Evolutionary conservation across 2,797 vertebrate species (phyloP).

Genomic region (Phrynocephalus vlangalii): DNA sequence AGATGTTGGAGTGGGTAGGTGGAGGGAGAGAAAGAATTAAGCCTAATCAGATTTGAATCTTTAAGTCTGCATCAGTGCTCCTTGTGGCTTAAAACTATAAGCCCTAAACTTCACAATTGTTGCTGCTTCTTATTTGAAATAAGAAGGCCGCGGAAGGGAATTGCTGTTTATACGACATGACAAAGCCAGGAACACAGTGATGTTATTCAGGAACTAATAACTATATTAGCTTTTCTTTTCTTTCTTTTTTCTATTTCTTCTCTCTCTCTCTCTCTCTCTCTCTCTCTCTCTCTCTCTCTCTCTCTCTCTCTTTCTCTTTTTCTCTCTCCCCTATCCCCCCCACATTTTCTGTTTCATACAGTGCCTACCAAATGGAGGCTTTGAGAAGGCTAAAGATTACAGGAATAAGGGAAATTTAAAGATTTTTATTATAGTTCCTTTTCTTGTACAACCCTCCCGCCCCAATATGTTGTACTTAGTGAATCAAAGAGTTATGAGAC

Average conservation of each 20-base stretch:
- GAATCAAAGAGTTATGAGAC: not conserved
- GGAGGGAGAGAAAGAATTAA: conserved; percentile 51
- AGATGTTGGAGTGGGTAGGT: conserved; percentile 46
- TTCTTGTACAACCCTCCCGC: not conserved
- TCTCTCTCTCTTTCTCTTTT: not conserved
- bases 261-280: conserved; percentile 15
- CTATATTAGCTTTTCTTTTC: not conserved
- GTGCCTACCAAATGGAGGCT: not conserved
- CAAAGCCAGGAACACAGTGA: conserved; percentile 46
- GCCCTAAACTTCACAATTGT: conserved; percentile 62
- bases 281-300: conserved; percentile 22
- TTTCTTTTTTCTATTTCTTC: not conserved
- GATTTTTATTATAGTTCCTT: not conserved
- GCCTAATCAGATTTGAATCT: conserved; percentile 67
- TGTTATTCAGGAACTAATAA: conserved; percentile 26
- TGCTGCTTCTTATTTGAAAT: conserved; percentile 53
- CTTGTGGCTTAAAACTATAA: conserved; percentile 63
- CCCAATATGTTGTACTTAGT: not conserved
- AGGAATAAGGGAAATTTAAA: not conserved
- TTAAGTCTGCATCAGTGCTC: conserved; percentile 59
- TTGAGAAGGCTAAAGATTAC: not conserved
- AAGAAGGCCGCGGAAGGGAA: conserved; percentile 50
- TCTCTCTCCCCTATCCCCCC: conserved; percentile 27
- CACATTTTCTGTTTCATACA: not conserved
- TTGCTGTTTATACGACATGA: conserved; percentile 47